These are phyloP conservation scores for Tupaia chinensis DNA, from an alignment of 2,113 vertebrate genomes.

Conservation along the genomic window DNA sequence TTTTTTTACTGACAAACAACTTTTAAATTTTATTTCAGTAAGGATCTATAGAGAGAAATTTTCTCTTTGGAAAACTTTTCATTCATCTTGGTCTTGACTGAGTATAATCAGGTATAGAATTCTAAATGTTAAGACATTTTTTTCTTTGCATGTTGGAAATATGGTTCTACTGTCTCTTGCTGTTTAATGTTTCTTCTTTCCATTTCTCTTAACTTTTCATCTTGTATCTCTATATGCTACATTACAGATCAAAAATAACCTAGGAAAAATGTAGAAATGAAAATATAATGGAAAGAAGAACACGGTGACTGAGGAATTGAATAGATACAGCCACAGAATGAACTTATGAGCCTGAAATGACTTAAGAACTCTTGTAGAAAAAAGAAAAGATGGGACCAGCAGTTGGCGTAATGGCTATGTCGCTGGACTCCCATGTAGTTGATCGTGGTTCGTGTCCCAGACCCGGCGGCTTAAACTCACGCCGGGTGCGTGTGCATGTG, in stretches of 20 bases:
- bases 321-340: neutral
- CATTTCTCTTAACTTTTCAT: neutral
- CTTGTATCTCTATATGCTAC: neutral
- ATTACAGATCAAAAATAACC: neutral
- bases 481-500: too few relatives aligned
- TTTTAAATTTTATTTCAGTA: neutral
- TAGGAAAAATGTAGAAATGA: neutral
- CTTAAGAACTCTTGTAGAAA: neutral
- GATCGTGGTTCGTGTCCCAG: too few relatives aligned
- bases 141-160: neutral
- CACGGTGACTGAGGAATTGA: neutral
- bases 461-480: too few relatives aligned
- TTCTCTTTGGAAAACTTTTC: neutral
- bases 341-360: too few relatives aligned
- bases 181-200: neutral
- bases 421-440: too few relatives aligned
- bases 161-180: neutral
- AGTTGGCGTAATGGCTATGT: too few relatives aligned
- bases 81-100: neutral
- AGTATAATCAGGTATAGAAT: neutral
- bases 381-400: neutral
- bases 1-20: neutral
- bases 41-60: neutral
- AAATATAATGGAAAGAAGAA: neutral
- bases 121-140: neutral